Conservation (phyloP, 2,888 invertebrate species). For the Lutraria lutraria region DNA sequence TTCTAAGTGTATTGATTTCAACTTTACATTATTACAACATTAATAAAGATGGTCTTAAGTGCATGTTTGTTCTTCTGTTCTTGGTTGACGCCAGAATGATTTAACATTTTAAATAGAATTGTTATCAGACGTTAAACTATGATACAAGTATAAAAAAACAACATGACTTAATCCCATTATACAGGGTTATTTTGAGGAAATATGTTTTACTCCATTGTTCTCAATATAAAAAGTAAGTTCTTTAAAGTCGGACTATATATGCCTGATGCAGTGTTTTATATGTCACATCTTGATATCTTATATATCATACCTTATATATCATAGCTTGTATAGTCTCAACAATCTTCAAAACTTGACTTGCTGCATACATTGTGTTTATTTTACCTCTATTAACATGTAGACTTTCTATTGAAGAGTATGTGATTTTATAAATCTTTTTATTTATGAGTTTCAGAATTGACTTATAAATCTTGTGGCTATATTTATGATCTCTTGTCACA, state of each 20-base stretch:
- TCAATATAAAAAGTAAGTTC: not conserved
- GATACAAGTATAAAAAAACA: no score
- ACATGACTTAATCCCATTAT: no score
- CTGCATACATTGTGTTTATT: not conserved
- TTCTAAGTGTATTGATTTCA: not conserved
- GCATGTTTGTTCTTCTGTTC: not conserved
- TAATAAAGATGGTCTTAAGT: not conserved
- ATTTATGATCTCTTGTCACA: not conserved
- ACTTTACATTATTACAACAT: not conserved
- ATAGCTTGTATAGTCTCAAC: not conserved
- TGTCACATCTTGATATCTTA: not conserved
- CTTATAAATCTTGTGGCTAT: not conserved
- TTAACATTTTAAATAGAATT: not conserved
- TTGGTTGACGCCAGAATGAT: not conserved
- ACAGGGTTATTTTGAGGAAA: no score
- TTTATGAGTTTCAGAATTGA: not conserved
- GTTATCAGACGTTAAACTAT: no score
- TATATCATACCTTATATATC: no score
- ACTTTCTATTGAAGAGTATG: not conserved
- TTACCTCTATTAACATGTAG: not conserved
- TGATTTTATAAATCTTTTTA: not conserved
- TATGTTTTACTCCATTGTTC: not conserved
- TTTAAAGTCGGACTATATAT: not conserved
- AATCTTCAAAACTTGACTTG: not conserved
- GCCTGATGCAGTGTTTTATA: not conserved